Evolutionary conservation across 2,888 invertebrate species (phyloP).

Genomic region (Agriopis marginaria): DNA sequence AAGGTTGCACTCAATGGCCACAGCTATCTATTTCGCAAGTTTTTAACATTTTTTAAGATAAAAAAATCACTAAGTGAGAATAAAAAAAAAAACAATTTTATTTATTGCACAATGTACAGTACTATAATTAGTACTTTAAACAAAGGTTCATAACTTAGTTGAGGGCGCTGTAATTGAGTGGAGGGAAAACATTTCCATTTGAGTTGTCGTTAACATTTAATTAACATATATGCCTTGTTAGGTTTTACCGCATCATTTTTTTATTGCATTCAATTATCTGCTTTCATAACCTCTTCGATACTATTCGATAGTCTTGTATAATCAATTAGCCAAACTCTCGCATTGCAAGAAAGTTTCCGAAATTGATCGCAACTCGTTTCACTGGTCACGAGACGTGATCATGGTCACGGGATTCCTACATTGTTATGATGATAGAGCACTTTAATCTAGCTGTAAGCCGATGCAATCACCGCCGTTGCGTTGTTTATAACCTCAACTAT

Average conservation of each 20-base stretch:
- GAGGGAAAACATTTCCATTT: no score
- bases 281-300: background rate
- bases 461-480: background rate
- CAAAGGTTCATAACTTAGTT: no score
- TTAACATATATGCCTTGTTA: background rate
- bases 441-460: conserved; percentile 3
- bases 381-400: conserved; percentile 26
- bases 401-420: conserved; percentile 19
- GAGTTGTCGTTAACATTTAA: no score
- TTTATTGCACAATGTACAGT: no score
- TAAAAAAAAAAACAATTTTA: no score
- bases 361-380: conserved; percentile 29
- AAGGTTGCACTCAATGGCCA: no score
- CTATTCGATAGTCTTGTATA: conserved; percentile 29
- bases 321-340: conserved; percentile 37
- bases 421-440: conserved; percentile 11
- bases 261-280: background rate
- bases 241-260: background rate
- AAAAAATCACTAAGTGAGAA: no score
- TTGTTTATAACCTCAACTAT: no score
- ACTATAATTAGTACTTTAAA: no score
- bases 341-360: conserved; percentile 40
- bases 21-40: no score
- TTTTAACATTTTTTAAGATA: no score
- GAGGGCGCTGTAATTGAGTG: no score